Percentiles rank a stretch among this genome's conserved stretches.
These are phyloP conservation scores for Phaetusa simplex DNA, from an alignment of 2,113 vertebrate genomes.

Conservation along the genomic window DNA sequence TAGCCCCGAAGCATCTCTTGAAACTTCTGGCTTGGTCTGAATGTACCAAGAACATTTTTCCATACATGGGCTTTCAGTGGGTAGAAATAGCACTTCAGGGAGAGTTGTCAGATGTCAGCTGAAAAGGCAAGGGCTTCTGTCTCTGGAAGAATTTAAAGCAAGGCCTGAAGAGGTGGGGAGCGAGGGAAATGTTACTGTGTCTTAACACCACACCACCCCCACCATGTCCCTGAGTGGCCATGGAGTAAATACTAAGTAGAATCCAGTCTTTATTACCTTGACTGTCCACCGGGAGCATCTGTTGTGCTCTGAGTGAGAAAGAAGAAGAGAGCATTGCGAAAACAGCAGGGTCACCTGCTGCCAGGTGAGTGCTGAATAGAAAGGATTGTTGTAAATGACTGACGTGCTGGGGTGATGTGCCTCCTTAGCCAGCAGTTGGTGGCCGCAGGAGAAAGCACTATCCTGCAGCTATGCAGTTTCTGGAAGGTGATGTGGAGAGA, in stretches of 20 bases:
- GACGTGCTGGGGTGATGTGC: neutral
- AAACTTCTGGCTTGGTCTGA: neutral
- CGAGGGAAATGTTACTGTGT: neutral
- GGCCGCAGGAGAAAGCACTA: fast-evolving
- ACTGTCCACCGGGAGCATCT: neutral
- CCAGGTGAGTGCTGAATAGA: neutral
- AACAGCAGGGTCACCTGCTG: neutral
- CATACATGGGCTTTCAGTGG: fast-evolving
- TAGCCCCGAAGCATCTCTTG: neutral
- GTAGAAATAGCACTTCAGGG: neutral
- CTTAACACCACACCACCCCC: neutral
- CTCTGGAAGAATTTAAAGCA: neutral
- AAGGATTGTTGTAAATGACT: neutral
- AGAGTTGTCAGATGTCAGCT: neutral
- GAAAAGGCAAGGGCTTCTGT: neutral
- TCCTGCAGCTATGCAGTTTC: neutral
- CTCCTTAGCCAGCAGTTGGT: neutral
- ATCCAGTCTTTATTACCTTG: neutral
- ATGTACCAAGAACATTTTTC: neutral
- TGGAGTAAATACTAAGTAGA: neutral
- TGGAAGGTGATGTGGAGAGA: neutral
- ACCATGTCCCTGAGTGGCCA: fast-evolving
- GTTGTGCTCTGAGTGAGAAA: neutral
- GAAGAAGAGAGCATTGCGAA: neutral
- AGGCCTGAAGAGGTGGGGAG: neutral